These are phyloP conservation scores for Lasioglossum oenotherae DNA, from an alignment of 2,888 invertebrate species.

Conservation along the genomic window DNA sequence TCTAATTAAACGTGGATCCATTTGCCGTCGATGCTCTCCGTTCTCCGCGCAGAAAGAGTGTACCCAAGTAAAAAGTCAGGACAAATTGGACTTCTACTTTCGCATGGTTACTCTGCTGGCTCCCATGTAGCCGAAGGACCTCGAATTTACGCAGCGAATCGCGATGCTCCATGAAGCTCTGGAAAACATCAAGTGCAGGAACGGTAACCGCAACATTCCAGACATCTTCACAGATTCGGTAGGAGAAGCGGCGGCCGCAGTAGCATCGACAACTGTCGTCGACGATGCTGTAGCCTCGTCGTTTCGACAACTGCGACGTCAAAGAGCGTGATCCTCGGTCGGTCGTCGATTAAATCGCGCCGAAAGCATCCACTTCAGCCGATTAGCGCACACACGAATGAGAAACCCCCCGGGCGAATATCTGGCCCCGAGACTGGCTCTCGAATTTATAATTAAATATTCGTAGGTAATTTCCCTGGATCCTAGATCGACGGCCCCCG, in stretches of 20 bases:
- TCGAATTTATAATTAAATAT: slow-evolving; percentile 52
- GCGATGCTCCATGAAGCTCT: background rate
- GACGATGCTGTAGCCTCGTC: slow-evolving; percentile 19
- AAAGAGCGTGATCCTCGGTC: slow-evolving; percentile 34
- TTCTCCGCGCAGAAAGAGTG: background rate
- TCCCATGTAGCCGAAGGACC: background rate
- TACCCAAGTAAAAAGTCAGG: background rate
- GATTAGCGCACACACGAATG: slow-evolving; percentile 33
- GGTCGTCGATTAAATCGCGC: slow-evolving; percentile 46
- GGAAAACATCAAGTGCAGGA: slow-evolving; percentile 3
- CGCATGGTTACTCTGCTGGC: background rate
- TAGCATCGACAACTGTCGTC: background rate
- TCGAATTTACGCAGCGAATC: background rate
- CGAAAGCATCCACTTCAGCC: slow-evolving; percentile 33
- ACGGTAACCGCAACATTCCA: background rate
- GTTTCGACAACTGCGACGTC: slow-evolving; percentile 35
- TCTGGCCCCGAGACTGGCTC: slow-evolving; percentile 22
- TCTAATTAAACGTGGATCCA: background rate
- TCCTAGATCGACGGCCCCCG: slow-evolving; percentile 16
- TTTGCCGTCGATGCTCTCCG: background rate
- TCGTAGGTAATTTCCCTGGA: slow-evolving; percentile 36
- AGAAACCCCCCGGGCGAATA: slow-evolving; percentile 25
- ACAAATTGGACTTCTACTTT: background rate
- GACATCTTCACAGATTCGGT: slow-evolving; percentile 3
- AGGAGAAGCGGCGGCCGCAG: background rate